A percentile compares a stretch with the other conserved stretches of the same genome.
Conservation (phyloP, 1,140 invertebrate species). For the Megathymus violae region DNA sequence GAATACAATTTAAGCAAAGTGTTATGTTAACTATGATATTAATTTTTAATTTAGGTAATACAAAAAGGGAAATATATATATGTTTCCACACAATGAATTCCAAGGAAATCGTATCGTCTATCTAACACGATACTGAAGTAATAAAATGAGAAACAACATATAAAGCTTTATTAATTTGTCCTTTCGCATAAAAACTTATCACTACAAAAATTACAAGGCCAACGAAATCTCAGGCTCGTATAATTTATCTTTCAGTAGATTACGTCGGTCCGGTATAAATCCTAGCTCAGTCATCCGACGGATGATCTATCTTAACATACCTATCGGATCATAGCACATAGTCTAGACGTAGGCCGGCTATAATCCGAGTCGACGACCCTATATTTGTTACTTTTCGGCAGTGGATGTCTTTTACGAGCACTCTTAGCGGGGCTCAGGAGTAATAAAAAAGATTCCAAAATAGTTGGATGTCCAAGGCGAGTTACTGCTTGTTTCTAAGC, state of each 20-base stretch:
- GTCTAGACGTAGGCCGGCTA: constrained; percentile 25
- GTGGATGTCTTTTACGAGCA: constrained; percentile 24
- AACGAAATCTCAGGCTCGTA: neutral
- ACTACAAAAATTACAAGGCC: neutral
- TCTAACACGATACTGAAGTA: no score
- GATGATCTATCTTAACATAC: neutral
- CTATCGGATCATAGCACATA: constrained; percentile 16
- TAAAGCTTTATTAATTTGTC: no score
- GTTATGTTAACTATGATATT: no score
- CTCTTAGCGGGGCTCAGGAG: constrained; percentile 1
- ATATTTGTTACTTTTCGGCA: neutral
- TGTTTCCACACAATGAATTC: no score
- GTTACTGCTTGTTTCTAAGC: neutral
- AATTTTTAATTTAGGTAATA: no score
- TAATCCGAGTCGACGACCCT: constrained; percentile 11
- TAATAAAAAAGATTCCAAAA: constrained; percentile 10
- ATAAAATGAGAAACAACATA: neutral
- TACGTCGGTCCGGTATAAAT: constrained; percentile 3
- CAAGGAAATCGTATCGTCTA: no score
- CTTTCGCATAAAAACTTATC: neutral
- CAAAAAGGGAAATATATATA: no score
- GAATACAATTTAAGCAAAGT: no score
- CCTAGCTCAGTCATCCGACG: neutral
- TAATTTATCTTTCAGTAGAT: neutral
- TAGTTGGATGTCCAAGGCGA: neutral